Evolutionary conservation across 2,888 invertebrate species (phyloP), one percentile per base, ranked within the genome.

Genomic region (Epistrophella euchroma): DNA sequence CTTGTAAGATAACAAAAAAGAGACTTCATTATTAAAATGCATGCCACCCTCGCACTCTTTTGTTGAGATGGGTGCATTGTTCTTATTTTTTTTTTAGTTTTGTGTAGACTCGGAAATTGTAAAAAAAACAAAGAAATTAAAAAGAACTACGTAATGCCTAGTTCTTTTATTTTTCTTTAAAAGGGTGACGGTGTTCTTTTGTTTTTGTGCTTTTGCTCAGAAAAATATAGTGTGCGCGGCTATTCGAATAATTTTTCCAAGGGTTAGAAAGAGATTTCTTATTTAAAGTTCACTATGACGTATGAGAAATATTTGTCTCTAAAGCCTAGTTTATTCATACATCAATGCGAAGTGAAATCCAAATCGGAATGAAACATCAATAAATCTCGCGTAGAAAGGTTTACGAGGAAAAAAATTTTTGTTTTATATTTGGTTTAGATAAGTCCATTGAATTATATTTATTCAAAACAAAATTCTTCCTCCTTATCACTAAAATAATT

Each of bases 1-100:
- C 60, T 60, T 60, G 60, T 40, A 15, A 60, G 37, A 40, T 60
- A 40, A 17, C n/a, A 19, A 58, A 58, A 37, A 13, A 11, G n/a
- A 17, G 35, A 15, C 28, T 37, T 60, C 37, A 22, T 60, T 19
- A 60, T 60, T 60, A 60, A 60, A 60, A 60, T 60, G 37, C 37
- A 37, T 37, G 17, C 60, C 60, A 37, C 35, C 58, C 58, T 35
- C 22, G 13, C 37, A 25, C 19, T 37, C 9, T 5, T 6, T 7
- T 1, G 6, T 28, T 52, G 52, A 3, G 52, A 3, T 58, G 60
- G 40, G 37, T 60, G 37, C 60, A 40, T 60, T 60, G 60, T 40
- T 37, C 52, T 40, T 40, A 1, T 15, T 40, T 32, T 32, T 28
- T 28, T 55, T 58, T 58, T 37, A 0, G 15, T 35, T 58, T 17